Evolutionary conservation across 2,888 invertebrate species (phyloP).

Genomic region (Arctia plantaginis): DNA sequence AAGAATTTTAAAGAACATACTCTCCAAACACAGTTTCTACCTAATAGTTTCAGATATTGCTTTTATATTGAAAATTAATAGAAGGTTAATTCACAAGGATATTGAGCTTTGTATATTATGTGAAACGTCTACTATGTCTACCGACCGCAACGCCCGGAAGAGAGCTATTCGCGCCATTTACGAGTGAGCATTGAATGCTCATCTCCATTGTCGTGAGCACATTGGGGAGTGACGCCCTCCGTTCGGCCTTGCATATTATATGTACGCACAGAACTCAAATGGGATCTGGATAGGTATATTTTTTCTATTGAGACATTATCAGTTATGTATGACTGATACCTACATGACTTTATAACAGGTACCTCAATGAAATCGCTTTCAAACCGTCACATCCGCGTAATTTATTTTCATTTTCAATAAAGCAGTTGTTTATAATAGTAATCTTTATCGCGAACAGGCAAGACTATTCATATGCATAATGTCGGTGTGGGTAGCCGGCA

Average conservation of each 20-base stretch:
- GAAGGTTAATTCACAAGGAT: slow-evolving; percentile 33
- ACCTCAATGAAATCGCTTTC: not conserved
- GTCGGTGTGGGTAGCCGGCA: slow-evolving; percentile 51
- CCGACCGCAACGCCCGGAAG: slow-evolving; percentile 61
- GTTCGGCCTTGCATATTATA: slow-evolving; percentile 40
- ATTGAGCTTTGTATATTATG: slow-evolving; percentile 26
- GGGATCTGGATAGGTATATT: slow-evolving; percentile 35
- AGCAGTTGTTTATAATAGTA: slow-evolving; percentile 28
- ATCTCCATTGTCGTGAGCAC: slow-evolving; percentile 63
- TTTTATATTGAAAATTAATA: slow-evolving; percentile 21
- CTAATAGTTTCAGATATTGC: not conserved
- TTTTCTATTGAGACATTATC: slow-evolving; percentile 11
- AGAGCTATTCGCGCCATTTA: slow-evolving; percentile 71
- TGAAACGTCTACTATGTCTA: slow-evolving; percentile 29
- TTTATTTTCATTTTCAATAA: not conserved
- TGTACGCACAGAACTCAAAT: slow-evolving; percentile 33
- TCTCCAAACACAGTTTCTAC: not conserved
- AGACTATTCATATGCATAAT: slow-evolving; percentile 66
- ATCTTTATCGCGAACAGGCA: slow-evolving; percentile 36
- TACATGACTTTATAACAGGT: not conserved
- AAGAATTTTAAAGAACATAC: slow-evolving; percentile 3
- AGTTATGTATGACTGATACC: not conserved
- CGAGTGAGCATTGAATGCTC: slow-evolving; percentile 61
- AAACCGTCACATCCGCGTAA: not conserved
- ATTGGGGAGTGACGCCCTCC: slow-evolving; percentile 57